Conservation (phyloP, 2,888 invertebrate species). For the Lithophane ornitopus region DNA sequence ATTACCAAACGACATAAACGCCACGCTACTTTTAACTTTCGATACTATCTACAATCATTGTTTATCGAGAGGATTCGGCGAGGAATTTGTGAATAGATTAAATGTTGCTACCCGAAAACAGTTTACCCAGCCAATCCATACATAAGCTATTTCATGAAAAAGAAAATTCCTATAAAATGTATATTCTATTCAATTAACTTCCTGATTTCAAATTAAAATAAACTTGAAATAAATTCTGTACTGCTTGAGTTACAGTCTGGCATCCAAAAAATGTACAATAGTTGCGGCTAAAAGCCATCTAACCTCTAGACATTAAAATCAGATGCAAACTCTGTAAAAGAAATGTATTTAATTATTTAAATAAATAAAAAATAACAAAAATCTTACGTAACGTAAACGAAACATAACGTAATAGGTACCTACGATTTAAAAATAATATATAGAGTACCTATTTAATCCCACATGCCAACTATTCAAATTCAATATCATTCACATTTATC, state of each 20-base stretch:
- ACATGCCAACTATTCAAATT: not conserved
- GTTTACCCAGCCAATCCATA: no score
- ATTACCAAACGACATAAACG: slow-evolving; percentile 51
- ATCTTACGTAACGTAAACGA: no score
- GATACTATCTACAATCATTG: slow-evolving; percentile 49
- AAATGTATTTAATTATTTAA: not conserved
- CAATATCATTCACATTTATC: not conserved
- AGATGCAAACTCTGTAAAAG: not conserved
- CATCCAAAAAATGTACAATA: not conserved
- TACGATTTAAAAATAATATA: not conserved
- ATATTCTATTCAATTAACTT: not conserved
- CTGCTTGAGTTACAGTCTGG: not conserved
- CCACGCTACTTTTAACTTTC: slow-evolving; percentile 43
- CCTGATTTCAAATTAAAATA: not conserved
- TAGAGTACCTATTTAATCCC: not conserved
- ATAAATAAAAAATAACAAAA: not conserved
- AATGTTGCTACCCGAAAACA: not conserved
- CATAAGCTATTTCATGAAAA: no score
- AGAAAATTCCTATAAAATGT: not conserved
- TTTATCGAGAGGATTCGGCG: slow-evolving; percentile 41
- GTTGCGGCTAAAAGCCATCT: not conserved
- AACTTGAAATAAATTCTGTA: not conserved
- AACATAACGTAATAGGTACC: not conserved
- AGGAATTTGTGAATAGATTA: slow-evolving; percentile 8
- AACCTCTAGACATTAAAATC: not conserved